Percentiles rank a stretch among this genome's conserved stretches.
phyloP scores from a whole-genome alignment of 92 coral and sea anemone species.

The Umimayanthus kanabou region DNA sequence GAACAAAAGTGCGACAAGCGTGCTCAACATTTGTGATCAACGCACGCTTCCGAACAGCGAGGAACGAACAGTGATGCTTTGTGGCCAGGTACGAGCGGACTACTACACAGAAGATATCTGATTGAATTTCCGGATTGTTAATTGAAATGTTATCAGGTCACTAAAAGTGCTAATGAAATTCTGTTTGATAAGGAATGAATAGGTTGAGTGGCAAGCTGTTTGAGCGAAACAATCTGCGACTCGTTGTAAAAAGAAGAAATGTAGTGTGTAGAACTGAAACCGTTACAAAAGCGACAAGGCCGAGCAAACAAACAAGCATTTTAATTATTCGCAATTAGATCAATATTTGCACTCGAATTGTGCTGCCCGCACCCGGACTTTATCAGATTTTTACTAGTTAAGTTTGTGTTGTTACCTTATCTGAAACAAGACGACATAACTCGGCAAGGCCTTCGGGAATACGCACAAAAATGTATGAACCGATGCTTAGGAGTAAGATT shows the following conservation, averaged over 20 bases:
- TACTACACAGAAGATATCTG: not conserved
- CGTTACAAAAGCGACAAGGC: not conserved
- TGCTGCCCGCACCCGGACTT: not conserved
- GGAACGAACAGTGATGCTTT: not conserved
- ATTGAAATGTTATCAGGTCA: slow-evolving; percentile 41
- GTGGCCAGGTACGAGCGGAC: not conserved
- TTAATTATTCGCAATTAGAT: not conserved
- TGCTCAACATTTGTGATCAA: not conserved
- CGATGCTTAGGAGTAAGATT: no score
- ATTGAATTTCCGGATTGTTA: slow-evolving; percentile 24
- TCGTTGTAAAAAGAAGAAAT: not conserved
- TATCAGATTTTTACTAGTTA: no score
- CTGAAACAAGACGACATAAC: not conserved
- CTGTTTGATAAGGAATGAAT: not conserved
- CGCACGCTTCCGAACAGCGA: not conserved
- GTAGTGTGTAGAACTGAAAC: not conserved
- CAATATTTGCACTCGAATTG: not conserved
- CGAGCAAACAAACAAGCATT: not conserved
- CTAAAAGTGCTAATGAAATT: slow-evolving; percentile 20
- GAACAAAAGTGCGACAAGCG: not conserved
- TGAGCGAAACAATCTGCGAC: not conserved
- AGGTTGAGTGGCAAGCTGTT: not conserved
- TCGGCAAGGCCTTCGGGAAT: no score
- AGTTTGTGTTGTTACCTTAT: no score
- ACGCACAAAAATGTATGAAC: no score